These are phyloP conservation scores for Temnothorax curvispinosus DNA, from an alignment of 1,140 invertebrate genomes.

Conservation along the genomic window DNA sequence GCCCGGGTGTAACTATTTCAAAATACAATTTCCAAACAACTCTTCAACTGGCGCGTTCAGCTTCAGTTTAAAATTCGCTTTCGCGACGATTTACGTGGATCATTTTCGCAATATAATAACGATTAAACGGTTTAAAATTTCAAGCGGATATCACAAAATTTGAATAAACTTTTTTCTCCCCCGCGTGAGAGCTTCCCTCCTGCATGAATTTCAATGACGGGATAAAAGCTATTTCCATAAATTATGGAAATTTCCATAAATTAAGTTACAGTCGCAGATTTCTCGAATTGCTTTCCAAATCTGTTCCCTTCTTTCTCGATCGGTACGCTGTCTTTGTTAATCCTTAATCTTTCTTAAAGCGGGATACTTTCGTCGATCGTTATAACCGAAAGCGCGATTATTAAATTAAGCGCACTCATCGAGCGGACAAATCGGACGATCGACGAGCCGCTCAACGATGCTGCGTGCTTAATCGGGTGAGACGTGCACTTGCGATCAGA, in stretches of 20 bases:
- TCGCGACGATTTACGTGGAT: neutral
- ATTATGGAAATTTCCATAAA: neutral
- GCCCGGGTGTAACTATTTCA: neutral
- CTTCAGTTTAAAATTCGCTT: conserved; percentile 10
- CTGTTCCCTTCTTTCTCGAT: neutral
- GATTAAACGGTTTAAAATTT: conserved; percentile 18
- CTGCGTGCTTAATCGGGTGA: conserved; percentile 59
- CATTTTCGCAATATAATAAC: neutral
- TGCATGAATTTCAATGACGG: neutral
- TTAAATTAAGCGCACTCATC: conserved; percentile 11
- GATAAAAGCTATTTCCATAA: neutral
- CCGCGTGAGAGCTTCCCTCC: neutral
- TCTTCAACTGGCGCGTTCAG: neutral
- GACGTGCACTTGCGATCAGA: conserved; percentile 62
- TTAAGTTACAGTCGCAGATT: neutral
- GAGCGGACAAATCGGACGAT: conserved; percentile 16
- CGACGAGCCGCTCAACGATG: conserved; percentile 11
- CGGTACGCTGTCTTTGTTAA: neutral
- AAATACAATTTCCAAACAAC: conserved; percentile 18
- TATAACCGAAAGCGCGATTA: conserved; percentile 25
- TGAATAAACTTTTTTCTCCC: neutral
- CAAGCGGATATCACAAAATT: neutral
- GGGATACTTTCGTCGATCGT: neutral
- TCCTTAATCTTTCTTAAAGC: neutral
- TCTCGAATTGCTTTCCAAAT: neutral